Base-by-base conservation (phyloP, 2,113 vertebrate species). In the Atractosteus spatula region DNA sequence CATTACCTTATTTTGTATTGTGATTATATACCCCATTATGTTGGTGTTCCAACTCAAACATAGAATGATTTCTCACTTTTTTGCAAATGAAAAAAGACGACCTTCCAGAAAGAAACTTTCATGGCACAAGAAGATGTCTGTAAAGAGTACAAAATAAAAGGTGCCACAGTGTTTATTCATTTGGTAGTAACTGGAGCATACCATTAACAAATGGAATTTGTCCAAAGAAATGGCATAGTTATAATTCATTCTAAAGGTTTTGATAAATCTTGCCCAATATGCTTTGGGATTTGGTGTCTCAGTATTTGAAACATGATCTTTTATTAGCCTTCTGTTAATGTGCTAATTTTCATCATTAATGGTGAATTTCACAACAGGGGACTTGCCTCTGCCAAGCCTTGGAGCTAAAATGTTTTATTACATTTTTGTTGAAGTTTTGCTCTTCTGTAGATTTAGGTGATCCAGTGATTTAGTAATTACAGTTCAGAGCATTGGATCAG, bases 311-410 rank as follows among this genome's bases (percentile, higher is more conserved):
- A 51, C 68, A 44, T 41, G 45, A 82, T 83, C 83, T 84, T 78
- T 83, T 74, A 81, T 80, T 69, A 81, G 41, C 14, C 10, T 16
- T 3, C 68, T n/a, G 44, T 72, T 80, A 80, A 85, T 82, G 80
- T 78, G 76, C 71, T 81, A 77, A 84, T 77, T 74, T 74, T 74
- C 74, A 81, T 82, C 74, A 81, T 85, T 84, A 84, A 85, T 79
- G 81, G 78, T 68, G 14, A 44, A 56, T 14, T 41, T 69, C 69
- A 57, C 29, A 41, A 68, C 66, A 41, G 47, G 78, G 61, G 63
- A 76, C 29, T n/a, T 8, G 13, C 63, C 70, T 75, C 62, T 69
- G 68, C 71, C 62, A 74, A 55, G 62, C 47, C 47, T 51, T 51
- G 47, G 5, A 74, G 72, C 71, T 47, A 13, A 17, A 45, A 29